Base-by-base conservation (phyloP, 2,797 vertebrate species). In the Scyliorhinus canicula region DNA sequence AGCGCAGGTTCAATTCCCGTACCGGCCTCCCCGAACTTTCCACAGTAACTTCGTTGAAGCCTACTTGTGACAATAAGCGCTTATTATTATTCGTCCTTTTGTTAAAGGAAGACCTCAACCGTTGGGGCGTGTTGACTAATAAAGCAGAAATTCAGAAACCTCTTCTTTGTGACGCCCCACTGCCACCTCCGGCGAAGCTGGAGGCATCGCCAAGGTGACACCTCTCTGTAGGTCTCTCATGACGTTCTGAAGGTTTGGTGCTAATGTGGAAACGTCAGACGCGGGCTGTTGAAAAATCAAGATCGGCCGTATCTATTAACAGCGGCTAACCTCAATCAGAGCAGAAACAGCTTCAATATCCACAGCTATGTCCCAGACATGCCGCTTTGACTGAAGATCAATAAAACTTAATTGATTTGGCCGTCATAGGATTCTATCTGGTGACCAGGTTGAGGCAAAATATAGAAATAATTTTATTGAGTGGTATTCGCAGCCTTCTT, bases 401-500 rank as follows among this genome's bases (percentile, higher is more conserved):
- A 71, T 93, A 50, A 93, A 50, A 71, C 12, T 5, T 50, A 16
- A 93, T 93, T 71, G 67, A 93, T 93, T 93, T 93, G 69, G 44
- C 44, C 71, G 67, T 52, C 28, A 71, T 47, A 3, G 28, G 14
- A 71, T 31, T 71, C 65, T 71, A 47, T 55, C 50, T 35, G 31
- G 28, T 63, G 88, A 50, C 28, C 14, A 93, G 21, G 44, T 71
- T 50, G 63, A 93, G 44, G 44, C 2, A 67, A 44, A 67, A 65
- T 52, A 47, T 44, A 71, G 40, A 93, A 71, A 50, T 50, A 71
- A 50, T 69, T 50, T 40, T 71, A 35, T 35, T 71, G 47, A 71
- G 26, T 67, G n/a, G n/a, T 9, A 57, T 52, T 52, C 52, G 47
- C 93, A 88, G 11, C 26, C 19, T 50, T 35, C 65, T 93, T 93